phyloP scores from a whole-genome alignment of 2,113 vertebrate genomes.

The Strix aluco region DNA sequence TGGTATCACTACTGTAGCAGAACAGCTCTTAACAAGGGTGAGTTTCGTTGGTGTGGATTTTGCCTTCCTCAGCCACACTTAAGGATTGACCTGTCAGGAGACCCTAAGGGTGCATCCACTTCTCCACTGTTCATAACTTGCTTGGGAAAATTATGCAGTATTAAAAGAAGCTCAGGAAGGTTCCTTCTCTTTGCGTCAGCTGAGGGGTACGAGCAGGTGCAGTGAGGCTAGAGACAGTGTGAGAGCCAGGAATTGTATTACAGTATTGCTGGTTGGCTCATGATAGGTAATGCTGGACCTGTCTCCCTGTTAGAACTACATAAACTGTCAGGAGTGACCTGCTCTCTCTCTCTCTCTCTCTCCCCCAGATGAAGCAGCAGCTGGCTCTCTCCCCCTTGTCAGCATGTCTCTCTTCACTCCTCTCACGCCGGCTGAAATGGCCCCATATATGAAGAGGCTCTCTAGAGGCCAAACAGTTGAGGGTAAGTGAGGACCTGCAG shows the following conservation, averaged over 20 bases:
- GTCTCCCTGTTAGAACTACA: background rate
- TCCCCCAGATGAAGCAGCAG: slow-evolving; percentile 80
- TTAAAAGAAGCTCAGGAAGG: background rate
- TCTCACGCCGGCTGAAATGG: slow-evolving; percentile 87
- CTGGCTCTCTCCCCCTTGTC: slow-evolving; percentile 88
- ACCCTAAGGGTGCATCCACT: background rate
- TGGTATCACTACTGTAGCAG: background rate
- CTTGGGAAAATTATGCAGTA: background rate
- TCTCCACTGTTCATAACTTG: background rate
- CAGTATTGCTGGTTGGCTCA: background rate
- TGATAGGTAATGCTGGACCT: background rate
- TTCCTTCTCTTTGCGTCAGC: background rate
- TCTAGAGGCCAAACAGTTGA: slow-evolving; percentile 90
- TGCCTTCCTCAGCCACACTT: background rate
- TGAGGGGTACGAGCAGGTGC: background rate
- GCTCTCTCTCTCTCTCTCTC: background rate
- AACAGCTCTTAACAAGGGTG: background rate
- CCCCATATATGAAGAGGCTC: slow-evolving; percentile 89
- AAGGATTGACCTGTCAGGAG: background rate
- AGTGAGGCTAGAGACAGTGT: background rate
- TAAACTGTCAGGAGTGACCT: background rate
- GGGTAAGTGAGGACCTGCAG: slow-evolving; percentile 77
- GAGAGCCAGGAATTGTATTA: background rate
- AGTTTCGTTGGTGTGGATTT: background rate
- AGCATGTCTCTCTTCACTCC: slow-evolving; percentile 88